phyloP scores from a whole-genome alignment of 2,113 vertebrate species.

The Microtus pennsylvanicus region DNA sequence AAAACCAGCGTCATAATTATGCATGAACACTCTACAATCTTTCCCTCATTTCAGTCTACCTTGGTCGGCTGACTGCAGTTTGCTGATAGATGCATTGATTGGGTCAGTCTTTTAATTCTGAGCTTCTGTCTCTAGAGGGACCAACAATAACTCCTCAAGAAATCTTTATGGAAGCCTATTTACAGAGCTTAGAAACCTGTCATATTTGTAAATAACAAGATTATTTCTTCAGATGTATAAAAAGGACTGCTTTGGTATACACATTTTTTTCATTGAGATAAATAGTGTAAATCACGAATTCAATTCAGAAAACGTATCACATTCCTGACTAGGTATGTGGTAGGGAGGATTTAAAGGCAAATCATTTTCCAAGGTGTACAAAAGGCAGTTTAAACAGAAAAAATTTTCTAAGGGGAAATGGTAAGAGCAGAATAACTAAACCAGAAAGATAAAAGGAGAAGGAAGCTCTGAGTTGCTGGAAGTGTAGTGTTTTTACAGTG shows the following conservation, averaged over 20 bases:
- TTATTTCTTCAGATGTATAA: conserved; percentile 65
- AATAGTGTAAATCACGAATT: conserved; percentile 51
- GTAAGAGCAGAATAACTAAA: conserved; percentile 9
- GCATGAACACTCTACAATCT: not conserved
- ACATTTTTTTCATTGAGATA: conserved; percentile 58
- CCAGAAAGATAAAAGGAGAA: not conserved
- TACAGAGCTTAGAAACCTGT: conserved; percentile 64
- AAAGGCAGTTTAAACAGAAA: conserved; percentile 20
- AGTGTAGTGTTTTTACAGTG: not conserved
- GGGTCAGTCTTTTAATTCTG: conserved; percentile 57
- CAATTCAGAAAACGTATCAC: conserved; percentile 35
- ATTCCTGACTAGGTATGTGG: conserved; percentile 27
- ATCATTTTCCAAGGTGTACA: not conserved
- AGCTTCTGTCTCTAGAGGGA: conserved; percentile 59
- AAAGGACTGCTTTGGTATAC: conserved; percentile 37
- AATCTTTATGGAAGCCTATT: conserved; percentile 57
- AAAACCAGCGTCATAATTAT: not conserved
- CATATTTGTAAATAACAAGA: conserved; percentile 66
- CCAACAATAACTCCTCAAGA: conserved; percentile 53
- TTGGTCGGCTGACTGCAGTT: not conserved
- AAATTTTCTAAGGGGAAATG: not conserved
- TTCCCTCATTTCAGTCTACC: not conserved
- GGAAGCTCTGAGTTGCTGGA: not conserved
- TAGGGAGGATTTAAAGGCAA: conserved; percentile 48
- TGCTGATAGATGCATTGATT: not conserved